phyloP scores from a whole-genome alignment of 2,113 vertebrate species.

The Ailurus styani region DNA sequence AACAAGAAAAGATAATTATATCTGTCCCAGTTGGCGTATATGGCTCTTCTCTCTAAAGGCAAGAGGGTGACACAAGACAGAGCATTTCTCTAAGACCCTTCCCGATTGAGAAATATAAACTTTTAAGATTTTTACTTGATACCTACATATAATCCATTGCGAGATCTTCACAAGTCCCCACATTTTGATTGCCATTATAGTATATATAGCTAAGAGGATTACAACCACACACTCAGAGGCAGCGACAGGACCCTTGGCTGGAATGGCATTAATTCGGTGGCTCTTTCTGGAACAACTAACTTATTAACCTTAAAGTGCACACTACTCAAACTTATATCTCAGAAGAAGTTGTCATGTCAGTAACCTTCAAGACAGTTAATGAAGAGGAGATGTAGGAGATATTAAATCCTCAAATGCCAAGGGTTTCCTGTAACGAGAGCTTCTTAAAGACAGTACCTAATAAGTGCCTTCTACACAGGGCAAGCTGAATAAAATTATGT shows the following conservation, averaged over 20 bases:
- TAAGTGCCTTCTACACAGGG: background rate
- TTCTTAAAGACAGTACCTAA: background rate
- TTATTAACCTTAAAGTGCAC: background rate
- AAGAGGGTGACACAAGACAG: background rate
- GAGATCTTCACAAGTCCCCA: background rate
- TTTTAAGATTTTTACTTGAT: background rate
- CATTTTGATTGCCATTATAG: background rate
- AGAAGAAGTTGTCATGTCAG: background rate
- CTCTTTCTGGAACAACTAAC: background rate
- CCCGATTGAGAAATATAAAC: background rate
- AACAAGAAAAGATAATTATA: slow-evolving; percentile 58
- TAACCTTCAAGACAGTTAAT: background rate
- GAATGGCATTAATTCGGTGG: background rate
- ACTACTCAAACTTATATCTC: background rate
- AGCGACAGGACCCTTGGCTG: background rate
- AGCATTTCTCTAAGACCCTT: slow-evolving; percentile 1
- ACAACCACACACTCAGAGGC: background rate
- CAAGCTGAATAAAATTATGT: background rate
- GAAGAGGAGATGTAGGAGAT: background rate
- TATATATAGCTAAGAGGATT: background rate
- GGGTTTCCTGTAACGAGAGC: background rate
- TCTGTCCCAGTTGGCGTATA: slow-evolving; percentile 42
- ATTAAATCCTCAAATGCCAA: background rate
- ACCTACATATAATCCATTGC: background rate
- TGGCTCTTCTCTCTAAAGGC: slow-evolving; percentile 15